A percentile compares a stretch with the other conserved stretches of the same genome.
Evolutionary conservation across 2,797 vertebrate species (phyloP).

Genomic region (Numenius phaeopus): DNA sequence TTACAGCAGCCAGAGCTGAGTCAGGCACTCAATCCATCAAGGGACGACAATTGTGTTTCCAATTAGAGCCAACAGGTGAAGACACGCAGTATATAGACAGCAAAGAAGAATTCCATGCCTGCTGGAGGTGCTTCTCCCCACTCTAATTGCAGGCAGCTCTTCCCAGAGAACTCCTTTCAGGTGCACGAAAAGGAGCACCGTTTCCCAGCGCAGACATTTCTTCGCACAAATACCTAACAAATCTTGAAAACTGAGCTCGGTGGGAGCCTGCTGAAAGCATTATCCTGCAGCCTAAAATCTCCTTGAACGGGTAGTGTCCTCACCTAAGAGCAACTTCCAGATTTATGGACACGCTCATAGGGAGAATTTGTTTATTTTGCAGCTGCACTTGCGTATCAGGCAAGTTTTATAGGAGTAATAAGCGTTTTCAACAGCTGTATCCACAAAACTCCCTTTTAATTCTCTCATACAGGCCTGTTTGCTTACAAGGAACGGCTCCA

Average conservation of each 20-base stretch:
- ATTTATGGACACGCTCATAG: not conserved
- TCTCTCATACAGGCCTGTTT: not conserved
- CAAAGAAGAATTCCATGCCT: not conserved
- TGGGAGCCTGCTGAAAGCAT: not conserved
- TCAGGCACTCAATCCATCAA: not conserved
- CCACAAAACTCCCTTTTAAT: not conserved
- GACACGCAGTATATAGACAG: not conserved
- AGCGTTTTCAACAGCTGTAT: not conserved
- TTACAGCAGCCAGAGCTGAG: not conserved
- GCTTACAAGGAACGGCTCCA: not conserved
- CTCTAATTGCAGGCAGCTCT: not conserved
- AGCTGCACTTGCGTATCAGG: not conserved
- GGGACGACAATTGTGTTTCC: not conserved
- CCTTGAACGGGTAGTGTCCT: not conserved
- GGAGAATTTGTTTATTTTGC: not conserved
- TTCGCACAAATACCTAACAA: not conserved
- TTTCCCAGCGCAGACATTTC: not conserved
- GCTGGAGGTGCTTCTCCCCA: not conserved
- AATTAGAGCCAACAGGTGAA: not conserved
- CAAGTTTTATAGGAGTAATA: not conserved
- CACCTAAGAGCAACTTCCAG: not conserved
- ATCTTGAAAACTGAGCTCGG: not conserved
- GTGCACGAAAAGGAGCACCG: rapidly evolving
- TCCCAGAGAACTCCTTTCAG: not conserved
- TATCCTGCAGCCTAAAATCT: not conserved